These are phyloP conservation scores for Nasonia giraulti DNA, from an alignment of 1,140 invertebrate genomes.

Conservation along the genomic window DNA sequence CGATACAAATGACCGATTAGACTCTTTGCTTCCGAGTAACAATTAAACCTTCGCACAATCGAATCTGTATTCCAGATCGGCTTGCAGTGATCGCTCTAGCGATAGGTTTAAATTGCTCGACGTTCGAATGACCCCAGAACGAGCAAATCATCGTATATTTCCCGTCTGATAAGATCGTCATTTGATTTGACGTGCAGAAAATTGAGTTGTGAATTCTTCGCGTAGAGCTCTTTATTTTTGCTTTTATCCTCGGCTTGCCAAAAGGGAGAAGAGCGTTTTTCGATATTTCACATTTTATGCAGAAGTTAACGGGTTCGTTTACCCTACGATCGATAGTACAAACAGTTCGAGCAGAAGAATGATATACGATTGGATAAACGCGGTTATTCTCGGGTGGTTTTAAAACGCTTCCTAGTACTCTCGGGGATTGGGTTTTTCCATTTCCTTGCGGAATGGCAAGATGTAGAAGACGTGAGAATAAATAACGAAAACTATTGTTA, in stretches of 20 bases:
- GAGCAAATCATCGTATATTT: background rate
- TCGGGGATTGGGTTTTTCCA: background rate
- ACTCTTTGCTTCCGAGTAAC: background rate
- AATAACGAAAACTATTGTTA: background rate
- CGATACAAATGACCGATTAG: no score
- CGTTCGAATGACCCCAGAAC: background rate
- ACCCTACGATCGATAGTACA: background rate
- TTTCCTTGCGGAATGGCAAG: background rate
- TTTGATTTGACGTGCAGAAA: background rate
- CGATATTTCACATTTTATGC: no score
- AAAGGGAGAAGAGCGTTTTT: no score
- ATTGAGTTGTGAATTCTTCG: background rate
- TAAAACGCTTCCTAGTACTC: background rate
- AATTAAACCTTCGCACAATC: background rate
- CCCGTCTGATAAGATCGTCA: background rate
- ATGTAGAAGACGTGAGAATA: background rate
- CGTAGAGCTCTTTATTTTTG: background rate
- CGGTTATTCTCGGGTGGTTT: background rate
- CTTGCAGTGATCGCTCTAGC: background rate
- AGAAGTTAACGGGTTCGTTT: no score
- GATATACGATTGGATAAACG: background rate
- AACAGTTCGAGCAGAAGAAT: background rate
- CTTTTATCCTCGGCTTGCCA: background rate
- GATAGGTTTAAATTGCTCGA: background rate
- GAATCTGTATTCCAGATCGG: background rate